Conservation (phyloP, 1,140 invertebrate genomes). For the Scaptomyza hsui region DNA sequence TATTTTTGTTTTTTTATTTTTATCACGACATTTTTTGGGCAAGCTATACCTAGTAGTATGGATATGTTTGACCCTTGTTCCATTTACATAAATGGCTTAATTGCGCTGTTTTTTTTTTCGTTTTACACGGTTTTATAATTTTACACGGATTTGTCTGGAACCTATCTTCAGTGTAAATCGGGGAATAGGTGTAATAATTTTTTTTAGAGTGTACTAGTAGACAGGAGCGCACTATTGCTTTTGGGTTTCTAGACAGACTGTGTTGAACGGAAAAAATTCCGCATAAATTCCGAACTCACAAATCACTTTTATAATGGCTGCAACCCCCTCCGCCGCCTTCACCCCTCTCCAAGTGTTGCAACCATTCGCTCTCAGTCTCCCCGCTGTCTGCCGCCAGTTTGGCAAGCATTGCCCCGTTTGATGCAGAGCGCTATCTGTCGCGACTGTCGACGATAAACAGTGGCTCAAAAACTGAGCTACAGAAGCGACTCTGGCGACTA, state of each 20-base stretch:
- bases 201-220: neutral
- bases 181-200: too few relatives aligned
- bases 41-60: too few relatives aligned
- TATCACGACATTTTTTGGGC: too few relatives aligned
- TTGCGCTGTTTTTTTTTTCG: too few relatives aligned
- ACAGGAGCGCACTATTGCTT: neutral
- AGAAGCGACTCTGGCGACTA: conserved; percentile 43
- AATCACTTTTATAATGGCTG: conserved; percentile 76
- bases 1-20: too few relatives aligned
- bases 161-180: too few relatives aligned
- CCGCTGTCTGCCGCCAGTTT: neutral
- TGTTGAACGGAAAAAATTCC: conserved; percentile 32
- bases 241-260: conserved; percentile 33
- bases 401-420: conserved; percentile 6
- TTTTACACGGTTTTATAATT: neutral
- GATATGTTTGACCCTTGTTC: too few relatives aligned
- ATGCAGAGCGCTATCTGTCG: conserved; percentile 42
- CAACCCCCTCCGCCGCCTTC: neutral
- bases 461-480: conserved; percentile 14
- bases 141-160: too few relatives aligned
- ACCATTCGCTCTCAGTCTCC: conserved; percentile 1
- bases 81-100: too few relatives aligned
- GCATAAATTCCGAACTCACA: conserved; percentile 72
- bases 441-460: conserved; percentile 37
- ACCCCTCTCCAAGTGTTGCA: conserved; percentile 8